Conservation (phyloP, 2,113 vertebrate species). For the Marmota monax region DNA sequence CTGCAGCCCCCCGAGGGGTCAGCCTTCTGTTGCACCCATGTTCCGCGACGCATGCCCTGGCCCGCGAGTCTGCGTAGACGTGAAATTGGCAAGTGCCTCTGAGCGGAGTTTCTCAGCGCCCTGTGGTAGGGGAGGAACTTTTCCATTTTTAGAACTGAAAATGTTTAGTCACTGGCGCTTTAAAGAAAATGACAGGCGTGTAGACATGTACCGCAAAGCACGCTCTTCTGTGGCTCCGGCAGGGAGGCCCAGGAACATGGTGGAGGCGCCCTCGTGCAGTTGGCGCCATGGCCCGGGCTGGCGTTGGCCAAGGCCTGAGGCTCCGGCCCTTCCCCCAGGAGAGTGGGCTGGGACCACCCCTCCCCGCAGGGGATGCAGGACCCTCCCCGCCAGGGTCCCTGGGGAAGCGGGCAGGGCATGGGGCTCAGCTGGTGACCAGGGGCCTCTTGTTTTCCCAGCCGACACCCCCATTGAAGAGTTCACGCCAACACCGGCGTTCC, state of each 20-base stretch:
- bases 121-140: slow-evolving; percentile 69
- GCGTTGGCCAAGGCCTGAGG: fast-evolving
- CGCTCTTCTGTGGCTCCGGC: neutral
- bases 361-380: fast-evolving
- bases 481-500: slow-evolving; percentile 97
- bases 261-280: fast-evolving
- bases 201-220: neutral
- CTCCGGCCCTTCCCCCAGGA: neutral
- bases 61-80: neutral
- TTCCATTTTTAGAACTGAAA: slow-evolving; percentile 83
- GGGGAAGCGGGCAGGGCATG: neutral
- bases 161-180: slow-evolving; percentile 83
- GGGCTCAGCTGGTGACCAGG: slow-evolving; percentile 29
- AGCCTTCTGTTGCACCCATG: fast-evolving
- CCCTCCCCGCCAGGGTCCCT: neutral
- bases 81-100: neutral
- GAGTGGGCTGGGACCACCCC: neutral
- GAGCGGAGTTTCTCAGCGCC: slow-evolving; percentile 58
- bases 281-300: fast-evolving
- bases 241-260: neutral
- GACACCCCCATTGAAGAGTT: slow-evolving; percentile 99
- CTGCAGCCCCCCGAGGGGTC: slow-evolving; percentile 27
- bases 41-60: neutral
- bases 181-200: slow-evolving; percentile 77
- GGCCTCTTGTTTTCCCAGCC: slow-evolving; percentile 88